Conservation (phyloP, 2,797 vertebrate species). For the Chelmon rostratus region DNA sequence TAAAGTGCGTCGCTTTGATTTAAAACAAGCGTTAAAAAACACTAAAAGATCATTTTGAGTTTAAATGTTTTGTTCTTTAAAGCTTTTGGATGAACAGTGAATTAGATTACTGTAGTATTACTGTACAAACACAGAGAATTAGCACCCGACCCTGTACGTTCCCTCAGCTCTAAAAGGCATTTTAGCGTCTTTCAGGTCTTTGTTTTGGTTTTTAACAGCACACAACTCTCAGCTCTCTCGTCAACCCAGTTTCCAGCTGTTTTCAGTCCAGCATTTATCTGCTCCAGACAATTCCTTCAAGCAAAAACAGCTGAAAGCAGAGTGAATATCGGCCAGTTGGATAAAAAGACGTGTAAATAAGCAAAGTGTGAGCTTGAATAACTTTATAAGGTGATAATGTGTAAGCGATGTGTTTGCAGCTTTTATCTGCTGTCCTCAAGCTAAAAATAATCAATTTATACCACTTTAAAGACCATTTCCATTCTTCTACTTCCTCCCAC, state of each 20-base stretch:
- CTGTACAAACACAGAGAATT: too few species aligned
- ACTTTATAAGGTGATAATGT: neutral
- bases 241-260: neutral
- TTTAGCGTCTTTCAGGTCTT: neutral
- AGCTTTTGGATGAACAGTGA: too few species aligned
- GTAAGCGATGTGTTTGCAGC: neutral
- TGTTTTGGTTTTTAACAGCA: neutral
- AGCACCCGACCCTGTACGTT: neutral
- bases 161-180: neutral
- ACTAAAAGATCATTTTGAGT: too few species aligned
- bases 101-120: too few species aligned
- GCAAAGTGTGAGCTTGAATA: neutral
- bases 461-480: neutral
- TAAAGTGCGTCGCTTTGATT: too few species aligned
- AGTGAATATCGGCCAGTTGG: neutral
- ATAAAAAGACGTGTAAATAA: neutral
- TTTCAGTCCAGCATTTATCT: neutral
- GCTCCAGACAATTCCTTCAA: too few species aligned
- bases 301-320: neutral
- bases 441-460: slow-evolving; percentile 8
- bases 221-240: neutral
- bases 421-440: neutral
- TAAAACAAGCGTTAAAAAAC: too few species aligned
- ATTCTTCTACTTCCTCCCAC: neutral
- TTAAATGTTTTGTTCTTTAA: too few species aligned